Conservation (phyloP, 2,797 vertebrate species). For the Pteronotus mesoamericanus region DNA sequence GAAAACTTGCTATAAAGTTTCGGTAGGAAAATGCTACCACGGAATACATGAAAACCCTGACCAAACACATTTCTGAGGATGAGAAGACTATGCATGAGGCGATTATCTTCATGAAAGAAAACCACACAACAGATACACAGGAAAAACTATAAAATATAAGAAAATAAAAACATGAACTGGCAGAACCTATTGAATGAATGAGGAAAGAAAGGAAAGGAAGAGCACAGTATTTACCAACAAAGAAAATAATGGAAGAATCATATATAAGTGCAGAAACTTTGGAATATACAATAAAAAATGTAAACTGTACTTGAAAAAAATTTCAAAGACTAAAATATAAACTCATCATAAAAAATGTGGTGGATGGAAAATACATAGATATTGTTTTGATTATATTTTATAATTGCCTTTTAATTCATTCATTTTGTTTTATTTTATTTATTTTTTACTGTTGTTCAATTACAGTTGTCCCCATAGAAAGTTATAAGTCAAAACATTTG, state of each 20-base stretch:
- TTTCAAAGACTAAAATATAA: neutral
- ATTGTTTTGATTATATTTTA: neutral
- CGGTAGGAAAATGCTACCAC: neutral
- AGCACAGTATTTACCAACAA: neutral
- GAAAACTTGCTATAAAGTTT: neutral
- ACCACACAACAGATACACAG: neutral
- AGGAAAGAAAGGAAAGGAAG: neutral
- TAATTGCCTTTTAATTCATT: neutral
- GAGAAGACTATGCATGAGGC: neutral
- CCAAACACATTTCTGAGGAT: neutral
- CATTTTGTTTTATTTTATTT: too few species aligned
- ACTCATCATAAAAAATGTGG: neutral
- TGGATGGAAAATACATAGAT: neutral
- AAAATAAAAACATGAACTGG: neutral
- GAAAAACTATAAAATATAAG: neutral
- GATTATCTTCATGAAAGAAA: neutral
- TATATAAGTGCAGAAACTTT: neutral
- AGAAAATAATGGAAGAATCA: neutral
- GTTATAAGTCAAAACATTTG: neutral
- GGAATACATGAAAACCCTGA: neutral
- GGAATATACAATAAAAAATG: neutral
- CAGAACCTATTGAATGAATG: neutral
- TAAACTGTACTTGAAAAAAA: neutral
- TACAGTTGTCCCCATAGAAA: too few species aligned
- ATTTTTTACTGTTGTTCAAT: too few species aligned